These are phyloP conservation scores for Biston stratarius DNA, from an alignment of 2,888 invertebrate species.

Conservation along the genomic window DNA sequence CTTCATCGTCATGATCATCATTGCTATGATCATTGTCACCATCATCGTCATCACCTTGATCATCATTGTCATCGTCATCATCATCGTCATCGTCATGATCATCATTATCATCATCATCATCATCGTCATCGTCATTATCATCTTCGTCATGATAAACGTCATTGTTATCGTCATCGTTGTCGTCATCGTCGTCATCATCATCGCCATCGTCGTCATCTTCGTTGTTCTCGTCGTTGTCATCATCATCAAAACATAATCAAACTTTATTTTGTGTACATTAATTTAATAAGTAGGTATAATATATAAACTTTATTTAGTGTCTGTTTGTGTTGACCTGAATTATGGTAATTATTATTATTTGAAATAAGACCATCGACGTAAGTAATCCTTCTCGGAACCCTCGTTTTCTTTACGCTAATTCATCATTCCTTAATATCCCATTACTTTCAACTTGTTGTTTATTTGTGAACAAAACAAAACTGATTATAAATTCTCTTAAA, in stretches of 20 bases:
- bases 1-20: constrained; percentile 72
- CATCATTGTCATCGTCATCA: constrained; percentile 65
- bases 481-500: constrained; percentile 53
- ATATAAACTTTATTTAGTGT: too few relatives aligned
- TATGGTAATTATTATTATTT: neutral
- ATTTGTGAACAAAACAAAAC: constrained; percentile 39
- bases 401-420: constrained; percentile 27
- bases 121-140: constrained; percentile 67
- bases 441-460: constrained; percentile 33
- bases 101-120: constrained; percentile 68
- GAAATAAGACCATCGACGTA: neutral
- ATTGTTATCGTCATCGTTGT: constrained; percentile 55
- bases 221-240: constrained; percentile 77
- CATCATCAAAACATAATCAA: constrained; percentile 65
- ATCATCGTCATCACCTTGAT: constrained; percentile 68
- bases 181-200: constrained; percentile 69
- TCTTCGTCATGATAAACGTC: constrained; percentile 59
- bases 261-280: too few relatives aligned
- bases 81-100: constrained; percentile 75
- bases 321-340: too few relatives aligned
- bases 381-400: neutral
- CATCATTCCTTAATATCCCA: constrained; percentile 37
- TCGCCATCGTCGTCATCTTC: constrained; percentile 81
- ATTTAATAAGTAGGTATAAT: too few relatives aligned
- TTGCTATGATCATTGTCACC: constrained; percentile 48